phyloP scores from a whole-genome alignment of 2,113 vertebrate species.

The Entosphenus tridentatus region DNA sequence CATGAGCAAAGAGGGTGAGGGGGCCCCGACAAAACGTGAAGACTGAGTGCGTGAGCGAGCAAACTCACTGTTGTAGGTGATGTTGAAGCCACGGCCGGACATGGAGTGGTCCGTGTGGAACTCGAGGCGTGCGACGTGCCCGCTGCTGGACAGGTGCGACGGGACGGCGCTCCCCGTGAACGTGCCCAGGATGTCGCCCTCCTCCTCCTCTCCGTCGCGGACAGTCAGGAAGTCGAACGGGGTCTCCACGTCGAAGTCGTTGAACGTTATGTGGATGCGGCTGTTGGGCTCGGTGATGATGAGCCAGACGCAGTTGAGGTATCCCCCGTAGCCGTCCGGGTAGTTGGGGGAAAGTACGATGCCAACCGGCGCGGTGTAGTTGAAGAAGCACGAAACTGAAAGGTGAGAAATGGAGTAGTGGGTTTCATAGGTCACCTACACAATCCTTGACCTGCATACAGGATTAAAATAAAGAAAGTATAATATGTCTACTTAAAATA shows the following conservation, averaged over 20 bases:
- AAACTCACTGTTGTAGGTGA: slow-evolving; percentile 80
- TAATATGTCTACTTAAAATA: too few relatives aligned
- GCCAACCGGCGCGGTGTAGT: slow-evolving; percentile 83
- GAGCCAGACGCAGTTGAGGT: slow-evolving; percentile 92
- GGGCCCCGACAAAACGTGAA: background rate
- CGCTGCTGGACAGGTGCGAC: slow-evolving; percentile 79
- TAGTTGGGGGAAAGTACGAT: slow-evolving; percentile 82
- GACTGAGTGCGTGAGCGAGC: background rate
- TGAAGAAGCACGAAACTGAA: slow-evolving; percentile 92
- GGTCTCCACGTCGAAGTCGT: slow-evolving; percentile 95
- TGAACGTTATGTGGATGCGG: slow-evolving; percentile 87
- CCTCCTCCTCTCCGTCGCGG: slow-evolving; percentile 69
- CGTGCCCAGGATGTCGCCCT: slow-evolving; percentile 72
- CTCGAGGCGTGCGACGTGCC: slow-evolving; percentile 66
- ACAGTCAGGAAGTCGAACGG: slow-evolving; percentile 92
- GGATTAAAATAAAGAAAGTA: too few relatives aligned
- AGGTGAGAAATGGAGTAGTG: too few relatives aligned
- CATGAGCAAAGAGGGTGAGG: too few relatives aligned
- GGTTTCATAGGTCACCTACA: too few relatives aligned
- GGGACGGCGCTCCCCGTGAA: slow-evolving; percentile 72
- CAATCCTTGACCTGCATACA: too few relatives aligned
- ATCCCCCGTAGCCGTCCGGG: slow-evolving; percentile 86
- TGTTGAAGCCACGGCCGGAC: slow-evolving; percentile 87
- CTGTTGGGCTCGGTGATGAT: slow-evolving; percentile 81
- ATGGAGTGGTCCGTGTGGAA: slow-evolving; percentile 98